These are phyloP conservation scores for Eretmochelys imbricata DNA, from an alignment of 2,113 vertebrate genomes.

Conservation along the genomic window DNA sequence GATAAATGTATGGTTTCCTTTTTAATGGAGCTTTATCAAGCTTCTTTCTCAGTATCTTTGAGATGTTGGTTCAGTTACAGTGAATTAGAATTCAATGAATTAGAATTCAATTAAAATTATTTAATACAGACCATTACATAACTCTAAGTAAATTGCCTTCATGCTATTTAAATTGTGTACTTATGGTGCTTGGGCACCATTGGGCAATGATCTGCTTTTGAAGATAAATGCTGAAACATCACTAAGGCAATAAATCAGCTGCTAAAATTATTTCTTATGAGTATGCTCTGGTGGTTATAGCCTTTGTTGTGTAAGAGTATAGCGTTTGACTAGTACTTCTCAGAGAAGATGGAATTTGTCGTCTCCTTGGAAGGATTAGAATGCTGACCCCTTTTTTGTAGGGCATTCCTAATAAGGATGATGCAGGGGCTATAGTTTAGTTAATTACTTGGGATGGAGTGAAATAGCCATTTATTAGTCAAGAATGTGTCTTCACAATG, in stretches of 20 bases:
- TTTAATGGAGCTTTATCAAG: constrained; percentile 31
- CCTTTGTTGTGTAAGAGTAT: constrained; percentile 1
- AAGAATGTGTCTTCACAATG: constrained; percentile 36
- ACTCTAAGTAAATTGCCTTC: constrained; percentile 28
- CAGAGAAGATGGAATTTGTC: not conserved
- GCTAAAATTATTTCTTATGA: not conserved
- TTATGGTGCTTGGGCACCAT: not conserved
- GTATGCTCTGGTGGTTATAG: not conserved
- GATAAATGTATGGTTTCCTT: not conserved
- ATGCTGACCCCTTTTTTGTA: constrained; percentile 17
- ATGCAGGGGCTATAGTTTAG: not conserved
- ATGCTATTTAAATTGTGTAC: not conserved
- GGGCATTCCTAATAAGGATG: not conserved
- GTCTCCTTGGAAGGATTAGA: not conserved
- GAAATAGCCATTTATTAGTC: constrained; percentile 28
- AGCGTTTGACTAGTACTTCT: constrained; percentile 4
- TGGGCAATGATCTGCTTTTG: constrained; percentile 30
- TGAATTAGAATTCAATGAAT: not conserved
- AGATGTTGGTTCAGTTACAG: not conserved
- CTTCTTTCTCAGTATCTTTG: constrained; percentile 1
- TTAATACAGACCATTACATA: not conserved
- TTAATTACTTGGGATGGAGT: not conserved
- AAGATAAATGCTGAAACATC: not conserved
- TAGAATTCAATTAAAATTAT: not conserved
- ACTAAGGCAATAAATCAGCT: not conserved